These are phyloP conservation scores for Oceanites oceanicus DNA, from an alignment of 2,113 vertebrate genomes.

Conservation along the genomic window DNA sequence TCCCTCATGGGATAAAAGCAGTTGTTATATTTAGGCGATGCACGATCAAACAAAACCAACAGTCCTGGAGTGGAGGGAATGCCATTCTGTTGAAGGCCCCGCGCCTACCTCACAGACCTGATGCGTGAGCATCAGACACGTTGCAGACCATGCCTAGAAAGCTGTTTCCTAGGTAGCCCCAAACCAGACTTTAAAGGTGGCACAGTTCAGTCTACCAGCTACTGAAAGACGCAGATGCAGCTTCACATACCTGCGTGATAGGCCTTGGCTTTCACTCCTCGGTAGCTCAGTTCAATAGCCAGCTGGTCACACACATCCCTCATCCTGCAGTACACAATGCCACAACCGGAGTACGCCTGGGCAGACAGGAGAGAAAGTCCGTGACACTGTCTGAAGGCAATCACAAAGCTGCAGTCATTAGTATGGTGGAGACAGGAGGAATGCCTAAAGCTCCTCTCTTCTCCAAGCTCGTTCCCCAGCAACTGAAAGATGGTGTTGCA, in stretches of 20 bases:
- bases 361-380: neutral
- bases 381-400: neutral
- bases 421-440: neutral
- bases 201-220: neutral
- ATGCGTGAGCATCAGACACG: neutral
- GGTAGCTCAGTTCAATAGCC: conserved; percentile 85
- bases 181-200: neutral
- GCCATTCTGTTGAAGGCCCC: neutral
- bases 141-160: neutral
- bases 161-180: neutral
- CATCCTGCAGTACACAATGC: conserved; percentile 96
- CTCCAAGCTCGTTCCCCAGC: neutral
- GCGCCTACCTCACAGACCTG: neutral
- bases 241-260: conserved; percentile 90
- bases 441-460: neutral
- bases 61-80: neutral
- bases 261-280: conserved; percentile 86
- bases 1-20: neutral
- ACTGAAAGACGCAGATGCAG: neutral
- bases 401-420: neutral
- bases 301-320: conserved; percentile 91
- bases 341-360: conserved; percentile 80
- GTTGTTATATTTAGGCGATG: neutral
- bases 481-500: neutral
- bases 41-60: neutral